A percentile compares a stretch with the other conserved stretches of the same genome.
Conservation (phyloP, 2,797 vertebrate species). For the Tokudaia muenninki region DNA sequence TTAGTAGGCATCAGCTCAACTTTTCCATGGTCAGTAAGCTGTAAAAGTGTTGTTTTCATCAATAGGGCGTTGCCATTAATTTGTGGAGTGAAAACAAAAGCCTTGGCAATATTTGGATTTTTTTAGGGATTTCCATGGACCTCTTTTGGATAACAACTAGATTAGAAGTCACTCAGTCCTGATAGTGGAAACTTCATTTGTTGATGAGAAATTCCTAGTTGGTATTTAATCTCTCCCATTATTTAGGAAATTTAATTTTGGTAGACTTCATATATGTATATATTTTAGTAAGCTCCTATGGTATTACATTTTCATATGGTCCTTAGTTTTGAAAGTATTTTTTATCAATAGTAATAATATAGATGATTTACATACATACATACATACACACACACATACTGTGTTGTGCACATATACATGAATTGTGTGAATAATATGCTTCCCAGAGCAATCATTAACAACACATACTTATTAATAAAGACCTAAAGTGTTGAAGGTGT, state of each 20-base stretch:
- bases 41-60: background rate
- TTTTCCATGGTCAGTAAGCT: background rate
- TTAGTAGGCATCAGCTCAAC: background rate
- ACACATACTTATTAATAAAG: background rate
- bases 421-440: background rate
- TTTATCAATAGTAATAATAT: conserved; percentile 2
- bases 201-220: background rate
- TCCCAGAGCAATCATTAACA: background rate
- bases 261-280: background rate
- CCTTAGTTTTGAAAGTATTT: background rate
- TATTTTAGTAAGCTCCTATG: background rate
- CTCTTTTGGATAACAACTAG: background rate
- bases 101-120: background rate
- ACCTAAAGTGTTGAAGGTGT: background rate
- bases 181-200: background rate
- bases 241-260: background rate
- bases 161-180: background rate
- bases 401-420: background rate
- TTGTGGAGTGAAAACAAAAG: background rate
- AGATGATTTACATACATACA: background rate
- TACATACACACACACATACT: background rate
- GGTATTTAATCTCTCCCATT: background rate
- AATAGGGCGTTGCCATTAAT: background rate
- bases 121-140: background rate
- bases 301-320: background rate